These are phyloP conservation scores for Oreochromis tanganicae DNA, from an alignment of 2,113 vertebrate genomes.

Conservation along the genomic window DNA sequence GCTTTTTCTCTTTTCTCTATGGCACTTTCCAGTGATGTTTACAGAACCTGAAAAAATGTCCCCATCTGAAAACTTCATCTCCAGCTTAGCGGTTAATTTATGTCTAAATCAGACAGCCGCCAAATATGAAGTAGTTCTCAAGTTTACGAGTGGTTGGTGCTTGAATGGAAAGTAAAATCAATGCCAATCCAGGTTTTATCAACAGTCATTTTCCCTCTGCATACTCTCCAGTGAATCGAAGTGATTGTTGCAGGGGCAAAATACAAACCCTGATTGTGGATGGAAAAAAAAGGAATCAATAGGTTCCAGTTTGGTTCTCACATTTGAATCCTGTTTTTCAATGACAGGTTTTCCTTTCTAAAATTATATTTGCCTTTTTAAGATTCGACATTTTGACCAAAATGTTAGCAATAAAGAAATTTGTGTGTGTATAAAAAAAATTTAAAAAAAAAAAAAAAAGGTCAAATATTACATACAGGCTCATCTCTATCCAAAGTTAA, in stretches of 20 bases:
- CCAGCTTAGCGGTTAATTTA: neutral
- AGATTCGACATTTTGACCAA: neutral
- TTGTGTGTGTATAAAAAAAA: neutral
- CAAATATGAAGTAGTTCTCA: neutral
- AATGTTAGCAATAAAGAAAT: neutral
- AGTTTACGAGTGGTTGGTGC: neutral
- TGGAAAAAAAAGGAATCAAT: neutral
- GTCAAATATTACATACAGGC: neutral
- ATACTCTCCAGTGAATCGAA: neutral
- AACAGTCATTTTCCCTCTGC: neutral
- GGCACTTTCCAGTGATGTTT: neutral
- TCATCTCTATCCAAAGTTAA: neutral
- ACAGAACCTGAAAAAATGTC: neutral
- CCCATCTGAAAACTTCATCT: neutral
- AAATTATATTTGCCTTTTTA: neutral
- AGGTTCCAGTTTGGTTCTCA: neutral
- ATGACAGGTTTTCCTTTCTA: neutral
- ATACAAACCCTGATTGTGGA: neutral
- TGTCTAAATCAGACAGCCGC: constrained; percentile 8
- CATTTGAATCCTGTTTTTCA: neutral
- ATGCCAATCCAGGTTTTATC: neutral
- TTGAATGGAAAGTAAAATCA: constrained; percentile 10
- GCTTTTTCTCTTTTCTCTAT: neutral
- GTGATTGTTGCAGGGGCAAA: neutral
- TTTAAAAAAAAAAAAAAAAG: neutral